Conservation (phyloP, 2,888 invertebrate genomes). For the Griposia aprilina region DNA sequence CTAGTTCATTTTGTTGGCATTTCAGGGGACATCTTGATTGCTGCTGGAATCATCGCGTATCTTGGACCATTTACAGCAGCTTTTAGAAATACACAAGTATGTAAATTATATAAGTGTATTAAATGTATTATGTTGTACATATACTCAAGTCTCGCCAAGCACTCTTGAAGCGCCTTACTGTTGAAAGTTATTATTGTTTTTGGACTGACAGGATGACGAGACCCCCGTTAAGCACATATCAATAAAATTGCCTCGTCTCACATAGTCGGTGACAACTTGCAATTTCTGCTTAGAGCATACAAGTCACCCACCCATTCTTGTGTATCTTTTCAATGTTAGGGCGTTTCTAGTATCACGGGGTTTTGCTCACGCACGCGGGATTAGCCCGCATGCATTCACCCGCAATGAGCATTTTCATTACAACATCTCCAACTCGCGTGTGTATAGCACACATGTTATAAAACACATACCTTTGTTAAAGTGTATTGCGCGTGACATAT, state of each 20-base stretch:
- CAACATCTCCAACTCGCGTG: background rate
- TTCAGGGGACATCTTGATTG: conserved; percentile 96
- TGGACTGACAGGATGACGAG: background rate
- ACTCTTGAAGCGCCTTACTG: background rate
- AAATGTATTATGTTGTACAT: background rate
- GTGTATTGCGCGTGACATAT: background rate
- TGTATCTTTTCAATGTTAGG: background rate
- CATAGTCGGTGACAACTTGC: background rate
- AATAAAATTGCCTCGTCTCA: background rate
- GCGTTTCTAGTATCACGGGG: background rate
- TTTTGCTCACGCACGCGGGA: background rate
- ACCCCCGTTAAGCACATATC: background rate
- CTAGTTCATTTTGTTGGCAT: conserved; percentile 6
- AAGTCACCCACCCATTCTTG: background rate
- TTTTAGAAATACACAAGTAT: conserved; percentile 91
- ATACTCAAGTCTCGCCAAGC: background rate
- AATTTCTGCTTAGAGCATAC: background rate
- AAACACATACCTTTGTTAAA: background rate
- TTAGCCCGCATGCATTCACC: too few relatives aligned
- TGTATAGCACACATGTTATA: background rate
- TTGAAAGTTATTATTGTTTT: background rate
- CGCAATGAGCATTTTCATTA: background rate
- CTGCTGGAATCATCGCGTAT: conserved; percentile 97
- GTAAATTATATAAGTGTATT: conserved; percentile 1
- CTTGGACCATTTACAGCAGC: conserved; percentile 96